Conservation (phyloP, 2,797 vertebrate species). For the Aeoliscus strigatus region DNA sequence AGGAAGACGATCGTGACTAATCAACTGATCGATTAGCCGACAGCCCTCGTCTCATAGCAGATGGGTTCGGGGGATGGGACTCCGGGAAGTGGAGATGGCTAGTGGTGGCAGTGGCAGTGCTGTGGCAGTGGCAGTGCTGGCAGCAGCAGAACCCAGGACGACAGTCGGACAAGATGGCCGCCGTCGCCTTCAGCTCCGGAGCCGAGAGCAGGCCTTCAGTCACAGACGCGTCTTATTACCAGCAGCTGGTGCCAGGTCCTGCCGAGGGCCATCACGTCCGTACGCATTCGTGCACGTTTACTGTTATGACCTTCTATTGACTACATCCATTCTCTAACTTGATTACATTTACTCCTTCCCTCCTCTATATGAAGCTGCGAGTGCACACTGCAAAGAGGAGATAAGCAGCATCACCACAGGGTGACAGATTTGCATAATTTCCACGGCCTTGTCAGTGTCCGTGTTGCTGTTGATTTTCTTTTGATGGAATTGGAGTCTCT, state of each 20-base stretch:
- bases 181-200: constrained; percentile 29
- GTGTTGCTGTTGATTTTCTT: constrained; percentile 1
- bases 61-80: no score
- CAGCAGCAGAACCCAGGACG: no score
- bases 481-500: not conserved
- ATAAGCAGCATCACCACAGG: constrained; percentile 6
- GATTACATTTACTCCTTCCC: constrained; percentile 2
- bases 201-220: constrained; percentile 42
- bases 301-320: constrained; percentile 16
- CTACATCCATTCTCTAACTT: constrained; percentile 3
- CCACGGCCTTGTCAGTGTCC: not conserved
- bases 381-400: not conserved
- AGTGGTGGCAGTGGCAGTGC: no score
- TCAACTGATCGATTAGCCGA: no score
- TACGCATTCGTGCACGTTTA: constrained; percentile 4
- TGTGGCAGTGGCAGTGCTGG: no score
- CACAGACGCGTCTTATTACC: no score
- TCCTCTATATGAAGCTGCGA: not conserved
- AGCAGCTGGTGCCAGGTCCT: constrained; percentile 39
- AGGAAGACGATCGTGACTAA: no score
- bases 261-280: constrained; percentile 25
- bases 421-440: constrained; percentile 2
- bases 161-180: constrained; percentile 21
- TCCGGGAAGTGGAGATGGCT: no score
- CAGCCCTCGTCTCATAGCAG: no score